A percentile compares a stretch with the other conserved stretches of the same genome.
Evolutionary conservation across 1,140 invertebrate species (phyloP).

Genomic region (Tetragonula clypearis): DNA sequence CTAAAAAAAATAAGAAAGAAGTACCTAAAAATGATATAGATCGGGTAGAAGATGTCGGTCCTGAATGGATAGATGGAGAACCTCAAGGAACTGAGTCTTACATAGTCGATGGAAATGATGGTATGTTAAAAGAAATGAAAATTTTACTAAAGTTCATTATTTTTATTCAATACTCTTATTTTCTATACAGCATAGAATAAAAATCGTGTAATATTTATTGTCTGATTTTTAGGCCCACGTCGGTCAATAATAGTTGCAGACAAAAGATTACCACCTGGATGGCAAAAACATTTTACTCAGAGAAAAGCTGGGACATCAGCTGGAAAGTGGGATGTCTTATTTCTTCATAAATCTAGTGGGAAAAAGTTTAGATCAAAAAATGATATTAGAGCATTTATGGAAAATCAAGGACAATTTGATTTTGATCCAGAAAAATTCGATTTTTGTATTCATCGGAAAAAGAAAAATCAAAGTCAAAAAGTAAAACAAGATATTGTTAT

Average conservation of each 20-base stretch:
- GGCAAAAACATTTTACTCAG: slow-evolving; percentile 89
- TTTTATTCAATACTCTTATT: background rate
- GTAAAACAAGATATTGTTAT: slow-evolving; percentile 63
- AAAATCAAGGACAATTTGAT: slow-evolving; percentile 73
- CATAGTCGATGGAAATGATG: slow-evolving; percentile 77
- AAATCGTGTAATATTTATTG: slow-evolving; percentile 5
- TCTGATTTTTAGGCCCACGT: slow-evolving; percentile 73
- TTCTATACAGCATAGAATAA: background rate
- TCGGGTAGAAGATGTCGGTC: slow-evolving; percentile 72
- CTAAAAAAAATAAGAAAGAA: slow-evolving; percentile 72
- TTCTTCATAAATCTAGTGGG: slow-evolving; percentile 82
- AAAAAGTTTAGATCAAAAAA: slow-evolving; percentile 81
- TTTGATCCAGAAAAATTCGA: slow-evolving; percentile 80
- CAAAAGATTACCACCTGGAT: slow-evolving; percentile 86
- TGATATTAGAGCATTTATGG: slow-evolving; percentile 79
- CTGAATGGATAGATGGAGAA: slow-evolving; percentile 77
- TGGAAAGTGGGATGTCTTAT: slow-evolving; percentile 91
- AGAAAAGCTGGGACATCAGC: slow-evolving; percentile 85
- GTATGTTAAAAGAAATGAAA: slow-evolving; percentile 50
- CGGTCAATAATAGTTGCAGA: slow-evolving; percentile 88
- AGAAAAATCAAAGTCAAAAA: slow-evolving; percentile 61
- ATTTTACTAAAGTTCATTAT: background rate
- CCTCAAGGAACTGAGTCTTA: slow-evolving; percentile 77
- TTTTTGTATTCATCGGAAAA: slow-evolving; percentile 80
- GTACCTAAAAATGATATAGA: slow-evolving; percentile 63